Evolutionary conservation across 2,113 vertebrate species (phyloP), one percentile per base, ranked within the genome.

Genomic region (Lota lota): DNA sequence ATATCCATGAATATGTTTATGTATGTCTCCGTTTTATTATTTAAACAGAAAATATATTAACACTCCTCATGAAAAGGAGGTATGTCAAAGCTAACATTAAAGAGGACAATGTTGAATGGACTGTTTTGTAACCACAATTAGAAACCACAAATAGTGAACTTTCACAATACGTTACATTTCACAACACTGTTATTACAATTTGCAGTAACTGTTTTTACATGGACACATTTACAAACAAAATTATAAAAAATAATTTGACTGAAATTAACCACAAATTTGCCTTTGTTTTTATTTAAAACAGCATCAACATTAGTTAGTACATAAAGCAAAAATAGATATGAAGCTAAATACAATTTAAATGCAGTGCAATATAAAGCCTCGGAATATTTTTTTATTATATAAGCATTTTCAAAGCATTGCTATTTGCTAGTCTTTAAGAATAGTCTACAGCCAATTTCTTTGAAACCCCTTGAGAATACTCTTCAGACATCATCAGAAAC

Each of bases 201-300:
- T 70, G 64, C 5, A 14, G 60, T 62, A 24, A 72, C 53, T 18
- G 4, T 2, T n/a, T 56, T 56, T n/a, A 56, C 53, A 56, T 5
- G n/a, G 70, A 71, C 61, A 61, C 79, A 67, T 74, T 57, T 20
- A 75, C 36, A 73, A 24, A 15, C 59, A 72, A 6, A 16, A 16
- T 79, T 78, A 80, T 16, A 66, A 72, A 70, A 6, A 73, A 11
- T 74, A 40, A 63, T 53, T 33, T 33, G 28, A 33, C 28, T 33
- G 28, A 33, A 33, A 33, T 75, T 54, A 68, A 15, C n/a, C n/a
- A 51, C 68, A 1, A 57, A 17, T 71, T 68, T 76, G 0, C 4
- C 17, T 33, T 76, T 64, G 4, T 5, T 56, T 59, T 69, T 54
- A 28, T 77, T 66, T 66, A 67, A 63, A 78, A 80, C 69, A 68